Base-by-base conservation (phyloP, 2,113 vertebrate species). In the Perca schrenkii region DNA sequence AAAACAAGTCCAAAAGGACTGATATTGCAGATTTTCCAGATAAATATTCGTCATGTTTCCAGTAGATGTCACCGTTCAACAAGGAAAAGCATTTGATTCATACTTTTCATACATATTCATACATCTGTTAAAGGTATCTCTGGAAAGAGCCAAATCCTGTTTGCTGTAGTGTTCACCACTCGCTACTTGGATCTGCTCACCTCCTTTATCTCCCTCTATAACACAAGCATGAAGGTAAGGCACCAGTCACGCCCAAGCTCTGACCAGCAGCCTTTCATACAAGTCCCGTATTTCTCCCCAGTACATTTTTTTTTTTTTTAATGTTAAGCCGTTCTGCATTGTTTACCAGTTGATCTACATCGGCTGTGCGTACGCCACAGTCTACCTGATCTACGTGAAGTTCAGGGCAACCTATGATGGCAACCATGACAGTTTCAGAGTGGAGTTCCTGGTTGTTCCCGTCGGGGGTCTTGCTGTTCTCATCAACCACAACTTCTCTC, bases 131-230 rank as follows among this genome's bases (percentile, higher is more conserved):
- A 69, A 99, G 98, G 98, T 88, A 99, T 99, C 93, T 99, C 98
- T 94, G 98, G 98, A 85, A 99, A 99, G 95, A 99, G 98, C 92
- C 98, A 99, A 94, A 97, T 99, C 90, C 97, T 99, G 54, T 99
- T 99, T 95, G 98, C 97, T 86, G 91, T 99, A 79, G 98, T 99
- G 90, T 99, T 99, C 92, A 99, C 98, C 75, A 98, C 98, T 49
- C 97, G 98, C 61, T 99, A 99, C 93, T 92, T 99, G 97, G 98
- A 99, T 93, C 96, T 99, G 91, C 97, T 99, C 90, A 97, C 96
- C 84, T 96, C 98, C 64, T 99, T 98, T 94, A 99, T 99, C 95
- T 99, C 98, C 67, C 92, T 99, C 79, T 99, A 99, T 93, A 99
- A 99, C 93, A 98, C 97, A 57, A 92, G 90, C 95, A 99, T 99